A percentile compares a stretch with the other conserved stretches of the same genome.
These are phyloP conservation scores for Limnephilus marmoratus DNA, from an alignment of 2,888 invertebrate species.

Conservation along the genomic window DNA sequence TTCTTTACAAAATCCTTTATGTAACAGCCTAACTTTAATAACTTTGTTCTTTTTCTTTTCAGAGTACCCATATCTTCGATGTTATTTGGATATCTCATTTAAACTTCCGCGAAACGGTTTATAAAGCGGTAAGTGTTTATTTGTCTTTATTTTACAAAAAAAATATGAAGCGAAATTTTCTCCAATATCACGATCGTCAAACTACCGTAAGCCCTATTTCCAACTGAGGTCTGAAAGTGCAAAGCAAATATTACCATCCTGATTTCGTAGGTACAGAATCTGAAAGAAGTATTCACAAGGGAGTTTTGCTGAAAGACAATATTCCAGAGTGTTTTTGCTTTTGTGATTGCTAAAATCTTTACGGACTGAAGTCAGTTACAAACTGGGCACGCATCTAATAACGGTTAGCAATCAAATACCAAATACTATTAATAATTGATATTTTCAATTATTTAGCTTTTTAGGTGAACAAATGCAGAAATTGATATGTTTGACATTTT, in stretches of 20 bases:
- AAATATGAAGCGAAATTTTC: neutral
- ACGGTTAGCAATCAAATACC: no score
- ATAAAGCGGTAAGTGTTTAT: neutral
- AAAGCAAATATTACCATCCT: neutral
- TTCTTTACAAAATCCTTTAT: no score
- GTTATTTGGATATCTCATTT: neutral
- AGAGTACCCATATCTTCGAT: neutral
- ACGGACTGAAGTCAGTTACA: no score
- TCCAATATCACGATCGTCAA: neutral
- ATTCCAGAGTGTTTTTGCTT: no score
- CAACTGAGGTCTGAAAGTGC: neutral
- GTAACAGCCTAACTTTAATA: neutral
- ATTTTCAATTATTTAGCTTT: no score
- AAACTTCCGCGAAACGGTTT: neutral
- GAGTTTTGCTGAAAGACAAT: neutral
- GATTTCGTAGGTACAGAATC: neutral
- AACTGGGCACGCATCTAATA: no score
- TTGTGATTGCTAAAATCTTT: no score
- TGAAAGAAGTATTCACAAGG: neutral
- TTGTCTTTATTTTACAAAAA: neutral
- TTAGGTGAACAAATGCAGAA: no score
- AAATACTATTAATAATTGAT: no score
- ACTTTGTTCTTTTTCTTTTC: neutral
- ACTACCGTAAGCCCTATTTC: neutral
- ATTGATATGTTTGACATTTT: no score